These are phyloP conservation scores for Bergia puertoricense DNA, from an alignment of 92 coral and sea anemone genomes.

Conservation along the genomic window DNA sequence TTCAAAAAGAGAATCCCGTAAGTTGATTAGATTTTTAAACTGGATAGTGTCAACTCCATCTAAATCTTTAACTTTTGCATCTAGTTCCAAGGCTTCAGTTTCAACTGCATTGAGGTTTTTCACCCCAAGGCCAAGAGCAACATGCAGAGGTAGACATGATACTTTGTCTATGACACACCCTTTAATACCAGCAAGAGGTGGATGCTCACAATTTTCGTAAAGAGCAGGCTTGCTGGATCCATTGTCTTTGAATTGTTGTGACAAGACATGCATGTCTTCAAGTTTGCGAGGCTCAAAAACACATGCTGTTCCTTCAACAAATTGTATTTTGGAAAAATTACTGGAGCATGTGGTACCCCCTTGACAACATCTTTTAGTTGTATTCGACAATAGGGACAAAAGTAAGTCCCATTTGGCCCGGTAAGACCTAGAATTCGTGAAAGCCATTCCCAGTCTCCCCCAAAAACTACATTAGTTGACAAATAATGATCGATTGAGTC, in stretches of 20 bases:
- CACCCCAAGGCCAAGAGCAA: constrained; percentile 17
- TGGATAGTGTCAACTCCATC: background rate
- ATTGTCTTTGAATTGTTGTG: background rate
- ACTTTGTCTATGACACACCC: constrained; percentile 2
- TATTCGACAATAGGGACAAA: constrained; percentile 2
- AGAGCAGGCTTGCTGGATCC: background rate
- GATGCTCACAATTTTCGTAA: constrained; percentile 6
- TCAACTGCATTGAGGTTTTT: constrained; percentile 18
- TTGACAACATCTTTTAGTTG: background rate
- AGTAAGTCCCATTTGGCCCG: constrained; percentile 12
- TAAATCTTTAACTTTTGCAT: background rate
- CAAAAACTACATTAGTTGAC: background rate
- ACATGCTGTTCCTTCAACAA: background rate
- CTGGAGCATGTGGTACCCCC: constrained; percentile 13
- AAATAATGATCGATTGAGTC: background rate
- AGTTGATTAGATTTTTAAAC: background rate
- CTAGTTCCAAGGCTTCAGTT: constrained; percentile 1
- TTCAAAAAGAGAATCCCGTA: too few relatives aligned
- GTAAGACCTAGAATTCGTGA: constrained; percentile 1
- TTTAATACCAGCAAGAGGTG: background rate
- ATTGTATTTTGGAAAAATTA: background rate
- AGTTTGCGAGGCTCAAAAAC: constrained; percentile 5
- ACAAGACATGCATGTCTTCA: constrained; percentile 5
- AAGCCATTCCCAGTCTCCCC: constrained; percentile 16
- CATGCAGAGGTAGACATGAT: constrained; percentile 11